Percentiles rank a stretch among this genome's conserved stretches.
phyloP scores from a whole-genome alignment of 2,797 vertebrate genomes.

The Glyptemys insculpta region DNA sequence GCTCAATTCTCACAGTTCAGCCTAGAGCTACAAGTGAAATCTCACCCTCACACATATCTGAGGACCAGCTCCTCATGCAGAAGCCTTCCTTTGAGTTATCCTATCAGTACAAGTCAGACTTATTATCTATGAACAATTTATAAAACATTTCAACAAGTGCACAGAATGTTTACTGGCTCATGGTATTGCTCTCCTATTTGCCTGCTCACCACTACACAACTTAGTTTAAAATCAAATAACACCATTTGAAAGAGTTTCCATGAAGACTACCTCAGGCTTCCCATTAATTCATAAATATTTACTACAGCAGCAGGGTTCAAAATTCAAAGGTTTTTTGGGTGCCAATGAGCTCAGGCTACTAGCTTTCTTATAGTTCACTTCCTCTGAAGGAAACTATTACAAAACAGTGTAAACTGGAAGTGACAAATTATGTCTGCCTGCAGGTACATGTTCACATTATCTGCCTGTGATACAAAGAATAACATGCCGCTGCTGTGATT shows the following conservation, averaged over 20 bases:
- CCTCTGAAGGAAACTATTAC: neutral
- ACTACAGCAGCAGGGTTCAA: neutral
- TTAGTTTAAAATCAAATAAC: neutral
- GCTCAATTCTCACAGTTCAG: neutral
- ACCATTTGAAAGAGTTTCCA: neutral
- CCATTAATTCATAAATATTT: neutral
- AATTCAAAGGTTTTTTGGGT: neutral
- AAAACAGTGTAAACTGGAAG: constrained; percentile 28
- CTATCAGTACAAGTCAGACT: neutral
- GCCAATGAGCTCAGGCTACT: neutral
- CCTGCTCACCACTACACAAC: neutral
- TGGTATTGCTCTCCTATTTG: neutral
- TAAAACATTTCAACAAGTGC: neutral
- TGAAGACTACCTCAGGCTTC: neutral
- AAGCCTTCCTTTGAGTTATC: neutral
- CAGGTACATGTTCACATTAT: constrained; percentile 19
- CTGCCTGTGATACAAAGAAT: constrained; percentile 23
- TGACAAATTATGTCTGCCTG: constrained; percentile 23
- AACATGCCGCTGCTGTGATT: neutral
- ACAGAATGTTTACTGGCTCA: neutral
- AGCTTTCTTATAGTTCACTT: neutral
- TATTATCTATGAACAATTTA: neutral
- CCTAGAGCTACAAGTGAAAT: neutral
- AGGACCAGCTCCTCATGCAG: neutral
- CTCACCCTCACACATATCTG: neutral